Evolutionary conservation across 2,113 vertebrate species (phyloP).

Genomic region (Myotis lucifugus): DNA sequence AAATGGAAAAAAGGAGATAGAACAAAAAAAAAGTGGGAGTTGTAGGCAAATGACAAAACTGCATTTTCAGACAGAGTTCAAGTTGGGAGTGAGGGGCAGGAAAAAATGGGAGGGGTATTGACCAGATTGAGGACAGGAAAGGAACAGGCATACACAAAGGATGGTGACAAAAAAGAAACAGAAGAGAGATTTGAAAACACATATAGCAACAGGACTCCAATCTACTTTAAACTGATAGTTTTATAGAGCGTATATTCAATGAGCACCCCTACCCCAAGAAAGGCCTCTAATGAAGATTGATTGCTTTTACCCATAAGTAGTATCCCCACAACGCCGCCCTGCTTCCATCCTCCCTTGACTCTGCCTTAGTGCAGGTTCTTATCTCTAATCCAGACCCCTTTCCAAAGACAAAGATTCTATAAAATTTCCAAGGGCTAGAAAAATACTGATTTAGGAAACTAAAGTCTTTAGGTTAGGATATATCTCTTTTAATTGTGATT

Average conservation of each 20-base stretch:
- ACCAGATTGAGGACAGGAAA: neutral
- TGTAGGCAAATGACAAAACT: neutral
- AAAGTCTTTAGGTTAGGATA: neutral
- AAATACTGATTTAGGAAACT: slow-evolving; percentile 24
- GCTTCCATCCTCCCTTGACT: neutral
- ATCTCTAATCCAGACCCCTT: neutral
- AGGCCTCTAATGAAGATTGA: neutral
- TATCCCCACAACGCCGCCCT: neutral
- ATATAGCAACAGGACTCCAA: neutral
- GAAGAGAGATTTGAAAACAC: neutral
- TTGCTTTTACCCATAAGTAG: neutral
- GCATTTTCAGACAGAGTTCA: slow-evolving; percentile 40
- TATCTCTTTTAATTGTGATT: neutral
- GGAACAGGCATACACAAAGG: neutral
- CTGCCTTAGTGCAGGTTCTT: neutral
- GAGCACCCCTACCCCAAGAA: neutral
- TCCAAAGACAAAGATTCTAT: neutral
- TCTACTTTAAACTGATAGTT: neutral
- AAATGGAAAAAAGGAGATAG: neutral
- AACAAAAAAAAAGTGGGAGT: neutral
- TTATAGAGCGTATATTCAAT: neutral
- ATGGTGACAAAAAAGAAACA: neutral
- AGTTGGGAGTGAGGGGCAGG: neutral
- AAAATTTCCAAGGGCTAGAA: neutral
- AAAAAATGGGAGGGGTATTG: neutral